Conservation (phyloP, 2,888 invertebrate genomes). For the Axea sp. region DNA sequence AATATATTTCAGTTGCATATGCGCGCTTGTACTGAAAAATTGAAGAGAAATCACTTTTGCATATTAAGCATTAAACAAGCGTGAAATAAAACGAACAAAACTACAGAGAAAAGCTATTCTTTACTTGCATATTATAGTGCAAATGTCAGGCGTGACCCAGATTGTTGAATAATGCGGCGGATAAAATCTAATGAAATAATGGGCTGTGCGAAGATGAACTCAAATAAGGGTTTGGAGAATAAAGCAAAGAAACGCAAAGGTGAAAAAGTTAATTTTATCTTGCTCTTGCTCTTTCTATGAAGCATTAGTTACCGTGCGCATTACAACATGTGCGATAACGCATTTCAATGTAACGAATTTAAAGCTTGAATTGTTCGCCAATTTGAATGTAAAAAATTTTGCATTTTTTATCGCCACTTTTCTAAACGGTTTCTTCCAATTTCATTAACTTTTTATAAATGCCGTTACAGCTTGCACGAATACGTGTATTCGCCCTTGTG, state of each 20-base stretch:
- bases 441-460: conserved; percentile 44
- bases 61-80: conserved; percentile 45
- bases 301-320: conserved; percentile 30
- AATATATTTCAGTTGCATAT: conserved; percentile 14
- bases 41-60: conserved; percentile 36
- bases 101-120: conserved; percentile 47
- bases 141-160: conserved; percentile 61
- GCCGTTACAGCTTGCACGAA: background rate
- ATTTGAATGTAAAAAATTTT: conserved; percentile 19
- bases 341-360: conserved; percentile 19
- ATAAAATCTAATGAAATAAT: conserved; percentile 64
- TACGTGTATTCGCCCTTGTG: background rate
- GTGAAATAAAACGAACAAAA: conserved; percentile 50
- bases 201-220: conserved; percentile 49
- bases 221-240: conserved; percentile 40
- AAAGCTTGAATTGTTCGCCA: background rate
- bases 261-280: conserved; percentile 37
- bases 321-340: conserved; percentile 20
- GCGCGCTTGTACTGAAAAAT: conserved; percentile 45
- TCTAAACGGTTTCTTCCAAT: conserved; percentile 54
- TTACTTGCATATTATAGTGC: conserved; percentile 55
- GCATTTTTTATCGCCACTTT: conserved; percentile 48
- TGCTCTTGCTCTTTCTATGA: conserved; percentile 33
- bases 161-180: conserved; percentile 58
- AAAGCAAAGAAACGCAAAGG: conserved; percentile 26